Conservation (phyloP, 2,797 vertebrate species). For the Characodon lateralis region DNA sequence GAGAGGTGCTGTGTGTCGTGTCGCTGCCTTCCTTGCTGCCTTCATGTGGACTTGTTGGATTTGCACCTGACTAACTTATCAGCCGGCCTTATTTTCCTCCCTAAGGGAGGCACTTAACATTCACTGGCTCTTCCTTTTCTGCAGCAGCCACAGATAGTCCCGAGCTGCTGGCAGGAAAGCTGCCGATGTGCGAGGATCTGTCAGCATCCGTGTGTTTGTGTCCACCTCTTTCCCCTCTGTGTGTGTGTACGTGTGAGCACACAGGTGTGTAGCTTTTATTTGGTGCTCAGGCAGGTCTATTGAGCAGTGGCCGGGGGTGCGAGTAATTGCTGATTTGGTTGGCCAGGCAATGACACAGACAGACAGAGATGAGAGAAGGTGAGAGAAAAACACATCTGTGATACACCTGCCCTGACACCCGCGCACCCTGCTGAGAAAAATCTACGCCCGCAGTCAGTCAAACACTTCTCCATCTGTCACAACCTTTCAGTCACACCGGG, state of each 20-base stretch:
- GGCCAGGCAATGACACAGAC: constrained; percentile 73
- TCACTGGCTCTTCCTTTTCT: constrained; percentile 76
- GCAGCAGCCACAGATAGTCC: constrained; percentile 76
- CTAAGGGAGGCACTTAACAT: constrained; percentile 79
- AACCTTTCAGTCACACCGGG: constrained; percentile 25
- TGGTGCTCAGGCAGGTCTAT: constrained; percentile 82
- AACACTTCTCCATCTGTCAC: constrained; percentile 22
- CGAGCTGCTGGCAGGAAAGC: constrained; percentile 73
- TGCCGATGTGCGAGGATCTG: constrained; percentile 38
- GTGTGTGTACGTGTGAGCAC: not conserved
- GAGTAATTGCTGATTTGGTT: constrained; percentile 83
- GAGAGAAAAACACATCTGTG: constrained; percentile 32
- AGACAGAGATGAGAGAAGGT: constrained; percentile 46
- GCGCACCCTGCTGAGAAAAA: constrained; percentile 45
- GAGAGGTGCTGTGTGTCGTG: constrained; percentile 61
- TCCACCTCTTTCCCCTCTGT: constrained; percentile 11
- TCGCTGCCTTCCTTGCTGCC: constrained; percentile 50
- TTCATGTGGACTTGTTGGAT: constrained; percentile 78
- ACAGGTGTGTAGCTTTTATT: constrained; percentile 72
- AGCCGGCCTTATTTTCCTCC: constrained; percentile 66
- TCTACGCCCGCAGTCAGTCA: constrained; percentile 37
- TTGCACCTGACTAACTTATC: constrained; percentile 78
- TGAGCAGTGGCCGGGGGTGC: constrained; percentile 79
- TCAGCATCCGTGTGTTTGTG: constrained; percentile 35
- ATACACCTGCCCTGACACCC: constrained; percentile 35